Evolutionary conservation across 2,888 invertebrate genomes (phyloP), one percentile per base, ranked within the genome.

Genomic region (Phaedon cochleariae): DNA sequence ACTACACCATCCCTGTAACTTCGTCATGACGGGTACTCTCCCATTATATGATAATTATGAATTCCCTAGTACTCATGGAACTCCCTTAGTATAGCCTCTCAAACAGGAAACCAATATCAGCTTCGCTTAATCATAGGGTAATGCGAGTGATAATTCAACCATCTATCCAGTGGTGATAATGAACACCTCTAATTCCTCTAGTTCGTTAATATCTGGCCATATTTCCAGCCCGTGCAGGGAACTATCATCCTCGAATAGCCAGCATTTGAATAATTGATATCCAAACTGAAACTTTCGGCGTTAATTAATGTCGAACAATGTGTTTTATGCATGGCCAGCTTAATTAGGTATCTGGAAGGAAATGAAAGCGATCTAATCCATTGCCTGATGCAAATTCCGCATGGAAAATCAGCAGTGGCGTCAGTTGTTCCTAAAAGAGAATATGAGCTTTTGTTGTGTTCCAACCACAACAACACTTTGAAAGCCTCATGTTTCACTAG

Each of bases 251-350:
- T 54, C 49, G 62, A 62, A 65, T 62, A 52, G 62, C 62, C 62
- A 53, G 45, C 52, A 65, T 62, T 65, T 62, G 65, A 65, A 65
- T 65, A 65, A 65, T 62, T 65, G 54, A 59, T 65, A 62, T 57
- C 58, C 45, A 45, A 63, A 62, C 55, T 59, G 59, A 57, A 63
- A 72, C 64, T 68, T 71, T 68, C 66, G 68, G 62, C 68, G 65
- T 68, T 70, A 71, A 74, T 74, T 71, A 74, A 70, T 70, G 70
- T 74, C 62, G 65, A 74, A 72, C 72, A 72, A 69, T 72, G 70
- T 72, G 72, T 72, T 74, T 74, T 69, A 74, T 71, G 72, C 72
- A 72, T 71, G 65, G 62, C 59, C 57, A 62, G 61, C 65, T 72
- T 65, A 68, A 73, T 70, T 41, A 15, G 41, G 12, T 67, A 71